Evolutionary conservation across 2,113 vertebrate genomes (phyloP), one percentile per base, ranked within the genome.

Genomic region (Toxotes jaculatrix): DNA sequence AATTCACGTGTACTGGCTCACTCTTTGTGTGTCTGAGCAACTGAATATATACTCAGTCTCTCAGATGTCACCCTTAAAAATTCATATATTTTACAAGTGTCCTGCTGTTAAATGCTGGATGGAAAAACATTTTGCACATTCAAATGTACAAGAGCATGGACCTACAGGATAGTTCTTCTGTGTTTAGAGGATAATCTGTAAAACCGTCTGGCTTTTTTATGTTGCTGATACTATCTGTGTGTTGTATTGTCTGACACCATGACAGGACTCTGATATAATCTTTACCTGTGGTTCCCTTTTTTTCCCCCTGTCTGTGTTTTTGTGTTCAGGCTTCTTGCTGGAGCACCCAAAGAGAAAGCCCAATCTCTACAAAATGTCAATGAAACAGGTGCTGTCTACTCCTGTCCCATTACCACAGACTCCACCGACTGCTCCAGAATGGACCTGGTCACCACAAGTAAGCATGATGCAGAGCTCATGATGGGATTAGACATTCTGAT

Each of bases 341-440:
- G 98, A 32, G 97, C 97, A 0, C 97, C 98, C 9, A 96, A 82
- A 74, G 97, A 98, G 4, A 86, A 91, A 21, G 94, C 96, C 0
- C 2, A 86, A 5, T 79, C 88, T 3, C 75, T 93, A 0, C 75
- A 68, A 11, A 93, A 95, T 0, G 93, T 96, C 79, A 96, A 96
- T 0, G 95, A 96, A 67, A 98, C 96, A 0, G 98, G 98, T 0
- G 96, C 96, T 0, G 93, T 98, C 77, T 99, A 98, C 80, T 93
- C 95, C 74, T 99, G 98, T 72, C 98, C 98, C 51, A 88, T 99
- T 51, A 95, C 92, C 2, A 60, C 72, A 0, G 60, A 74, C 27
- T 73, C 84, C 1, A 5, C 61, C 0, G 98, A 99, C 94, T 99
- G 98, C 91, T 77, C 93, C 88, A 93, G 96, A 70, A 95, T 98